These are phyloP conservation scores for Leptobrachium ailaonicum DNA, from an alignment of 2,113 vertebrate species.

Conservation along the genomic window DNA sequence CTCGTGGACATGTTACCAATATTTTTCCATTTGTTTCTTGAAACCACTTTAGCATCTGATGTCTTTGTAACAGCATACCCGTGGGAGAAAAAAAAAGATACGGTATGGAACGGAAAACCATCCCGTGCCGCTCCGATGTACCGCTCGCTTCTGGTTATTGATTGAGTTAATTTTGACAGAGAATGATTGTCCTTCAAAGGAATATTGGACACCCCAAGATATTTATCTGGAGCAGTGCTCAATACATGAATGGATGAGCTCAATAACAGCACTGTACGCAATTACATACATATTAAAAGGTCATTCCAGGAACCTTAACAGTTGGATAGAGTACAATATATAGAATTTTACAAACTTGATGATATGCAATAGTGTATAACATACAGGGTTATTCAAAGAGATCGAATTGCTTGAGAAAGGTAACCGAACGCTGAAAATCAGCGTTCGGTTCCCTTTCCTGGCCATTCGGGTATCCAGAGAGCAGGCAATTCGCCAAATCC, in stretches of 20 bases:
- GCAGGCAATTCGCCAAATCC: too few species aligned
- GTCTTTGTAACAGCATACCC: constrained; percentile 20
- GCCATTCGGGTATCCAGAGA: too few species aligned
- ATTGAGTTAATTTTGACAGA: constrained; percentile 16
- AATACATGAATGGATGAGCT: background rate
- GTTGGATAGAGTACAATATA: too few species aligned
- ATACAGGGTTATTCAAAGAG: too few species aligned
- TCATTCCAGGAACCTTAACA: too few species aligned
- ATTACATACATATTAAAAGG: too few species aligned
- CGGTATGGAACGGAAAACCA: constrained; percentile 26
- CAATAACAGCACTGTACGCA: too few species aligned
- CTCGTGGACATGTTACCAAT: constrained; percentile 40
- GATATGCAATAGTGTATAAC: too few species aligned
- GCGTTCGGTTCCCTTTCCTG: too few species aligned
- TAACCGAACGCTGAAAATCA: too few species aligned
- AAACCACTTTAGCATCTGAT: constrained; percentile 42
- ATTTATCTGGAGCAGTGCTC: constrained; percentile 12
- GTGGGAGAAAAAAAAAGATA: constrained; percentile 16
- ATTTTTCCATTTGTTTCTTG: constrained; percentile 34
- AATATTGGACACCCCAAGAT: constrained; percentile 23
- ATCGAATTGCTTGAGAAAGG: too few species aligned
- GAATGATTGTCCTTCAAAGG: background rate
- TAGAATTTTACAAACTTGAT: too few species aligned
- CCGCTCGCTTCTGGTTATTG: constrained; percentile 22
- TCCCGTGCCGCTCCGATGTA: background rate